phyloP scores from a whole-genome alignment of 53 echinoderm and acorn worm species.

The Pentamera pediparva region DNA sequence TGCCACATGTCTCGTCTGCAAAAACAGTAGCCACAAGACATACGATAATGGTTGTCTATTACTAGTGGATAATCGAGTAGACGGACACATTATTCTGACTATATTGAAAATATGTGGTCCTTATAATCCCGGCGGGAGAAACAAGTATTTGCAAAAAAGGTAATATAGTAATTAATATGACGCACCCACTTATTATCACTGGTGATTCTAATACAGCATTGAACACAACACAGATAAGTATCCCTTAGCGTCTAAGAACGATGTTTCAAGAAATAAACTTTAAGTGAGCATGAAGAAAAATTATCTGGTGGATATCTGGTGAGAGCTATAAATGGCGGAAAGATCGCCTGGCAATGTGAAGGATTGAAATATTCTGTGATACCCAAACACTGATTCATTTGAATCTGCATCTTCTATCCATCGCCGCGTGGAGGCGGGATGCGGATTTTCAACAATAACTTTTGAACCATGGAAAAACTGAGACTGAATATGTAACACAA shows the following conservation, averaged over 20 bases:
- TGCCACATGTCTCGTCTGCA: not conserved
- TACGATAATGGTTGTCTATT: not conserved
- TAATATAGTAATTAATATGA: not conserved
- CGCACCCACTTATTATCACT: not conserved
- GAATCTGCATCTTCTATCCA: not conserved
- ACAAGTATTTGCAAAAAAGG: not conserved
- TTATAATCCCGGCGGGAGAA: not conserved
- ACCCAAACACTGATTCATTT: not conserved
- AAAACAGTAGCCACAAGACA: not conserved
- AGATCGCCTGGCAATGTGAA: not conserved
- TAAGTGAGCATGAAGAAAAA: not conserved
- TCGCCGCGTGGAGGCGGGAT: not conserved
- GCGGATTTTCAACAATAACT: not conserved
- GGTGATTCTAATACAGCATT: not conserved
- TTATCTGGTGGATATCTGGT: not conserved
- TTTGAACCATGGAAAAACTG: not conserved
- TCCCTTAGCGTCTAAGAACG: not conserved
- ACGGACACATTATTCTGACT: not conserved
- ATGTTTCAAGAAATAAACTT: not conserved
- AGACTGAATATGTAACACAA: not conserved
- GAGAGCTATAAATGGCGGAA: not conserved
- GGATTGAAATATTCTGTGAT: not conserved
- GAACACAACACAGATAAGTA: not conserved
- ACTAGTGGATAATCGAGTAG: not conserved
- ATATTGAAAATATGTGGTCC: not conserved